phyloP scores from a whole-genome alignment of 2,888 invertebrate species.

The Calameuta filiformis region DNA sequence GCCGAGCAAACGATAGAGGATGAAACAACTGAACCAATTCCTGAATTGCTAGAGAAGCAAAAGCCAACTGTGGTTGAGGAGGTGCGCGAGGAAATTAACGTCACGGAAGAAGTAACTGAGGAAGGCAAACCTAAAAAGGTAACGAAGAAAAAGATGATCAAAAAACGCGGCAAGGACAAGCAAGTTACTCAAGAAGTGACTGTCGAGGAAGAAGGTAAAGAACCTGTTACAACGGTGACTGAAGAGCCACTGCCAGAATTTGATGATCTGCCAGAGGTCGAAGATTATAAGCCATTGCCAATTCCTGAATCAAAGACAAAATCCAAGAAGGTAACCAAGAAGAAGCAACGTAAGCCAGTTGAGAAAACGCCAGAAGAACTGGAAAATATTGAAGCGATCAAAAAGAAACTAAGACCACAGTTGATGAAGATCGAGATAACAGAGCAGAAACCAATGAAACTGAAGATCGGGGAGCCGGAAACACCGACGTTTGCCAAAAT shows the following conservation, averaged over 20 bases:
- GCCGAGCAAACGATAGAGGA: slow-evolving; percentile 45
- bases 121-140: slow-evolving; percentile 23
- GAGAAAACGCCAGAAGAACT: slow-evolving; percentile 23
- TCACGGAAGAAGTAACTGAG: slow-evolving; percentile 37
- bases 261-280: slow-evolving; percentile 22
- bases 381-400: slow-evolving; percentile 33
- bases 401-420: slow-evolving; percentile 43
- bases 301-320: slow-evolving; percentile 20
- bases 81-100: slow-evolving; percentile 33
- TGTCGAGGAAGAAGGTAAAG: slow-evolving; percentile 27
- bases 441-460: slow-evolving; percentile 70
- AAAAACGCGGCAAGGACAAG: slow-evolving; percentile 39
- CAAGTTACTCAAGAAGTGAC: slow-evolving; percentile 9
- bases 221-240: slow-evolving; percentile 15
- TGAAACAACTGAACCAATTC: slow-evolving; percentile 63
- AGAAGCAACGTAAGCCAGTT: slow-evolving; percentile 33
- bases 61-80: slow-evolving; percentile 35
- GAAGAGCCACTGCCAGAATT: background rate
- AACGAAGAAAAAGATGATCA: slow-evolving; percentile 42
- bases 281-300: slow-evolving; percentile 24
- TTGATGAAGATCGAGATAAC: slow-evolving; percentile 71
- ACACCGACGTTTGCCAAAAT: slow-evolving; percentile 73
- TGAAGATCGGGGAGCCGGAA: slow-evolving; percentile 70
- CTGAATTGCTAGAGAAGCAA: slow-evolving; percentile 15
- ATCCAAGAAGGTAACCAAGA: slow-evolving; percentile 19